These are phyloP conservation scores for Dolichomitus sp. DNA, from an alignment of 2,888 invertebrate genomes.

Conservation along the genomic window DNA sequence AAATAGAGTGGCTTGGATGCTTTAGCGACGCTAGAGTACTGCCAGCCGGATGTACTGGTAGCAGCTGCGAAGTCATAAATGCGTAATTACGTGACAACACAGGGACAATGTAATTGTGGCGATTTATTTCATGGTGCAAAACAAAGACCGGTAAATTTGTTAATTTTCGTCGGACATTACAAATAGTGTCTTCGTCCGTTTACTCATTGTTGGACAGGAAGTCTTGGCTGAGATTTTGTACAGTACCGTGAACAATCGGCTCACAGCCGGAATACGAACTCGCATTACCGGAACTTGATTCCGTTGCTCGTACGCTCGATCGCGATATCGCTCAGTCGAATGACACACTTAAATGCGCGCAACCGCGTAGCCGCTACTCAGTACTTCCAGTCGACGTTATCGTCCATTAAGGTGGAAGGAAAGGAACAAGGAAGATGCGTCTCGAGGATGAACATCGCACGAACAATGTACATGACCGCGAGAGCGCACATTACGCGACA, in stretches of 20 bases:
- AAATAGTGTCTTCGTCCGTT: constrained; percentile 16
- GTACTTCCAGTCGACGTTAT: constrained; percentile 54
- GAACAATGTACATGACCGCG: constrained; percentile 11
- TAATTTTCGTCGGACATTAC: not conserved
- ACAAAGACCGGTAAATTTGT: constrained; percentile 14
- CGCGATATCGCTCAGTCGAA: constrained; percentile 66
- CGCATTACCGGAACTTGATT: constrained; percentile 66
- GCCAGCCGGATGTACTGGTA: constrained; percentile 27
- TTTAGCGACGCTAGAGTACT: constrained; percentile 7
- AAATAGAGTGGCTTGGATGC: constrained; percentile 7
- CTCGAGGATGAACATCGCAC: constrained; percentile 18
- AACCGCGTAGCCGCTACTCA: constrained; percentile 53
- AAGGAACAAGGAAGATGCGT: constrained; percentile 33
- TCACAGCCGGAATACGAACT: constrained; percentile 16
- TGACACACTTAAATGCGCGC: constrained; percentile 67
- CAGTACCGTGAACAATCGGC: constrained; percentile 11
- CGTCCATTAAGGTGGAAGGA: constrained; percentile 42
- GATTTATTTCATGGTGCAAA: not conserved
- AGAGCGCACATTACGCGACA: constrained; percentile 56
- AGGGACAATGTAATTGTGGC: not conserved
- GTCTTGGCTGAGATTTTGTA: not conserved
- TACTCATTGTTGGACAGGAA: not conserved
- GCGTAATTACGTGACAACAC: constrained; percentile 4
- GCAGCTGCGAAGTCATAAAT: constrained; percentile 16
- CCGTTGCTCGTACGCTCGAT: constrained; percentile 68